Base-by-base conservation (phyloP, 2,888 invertebrate species). In the Epistrophella euchroma region DNA sequence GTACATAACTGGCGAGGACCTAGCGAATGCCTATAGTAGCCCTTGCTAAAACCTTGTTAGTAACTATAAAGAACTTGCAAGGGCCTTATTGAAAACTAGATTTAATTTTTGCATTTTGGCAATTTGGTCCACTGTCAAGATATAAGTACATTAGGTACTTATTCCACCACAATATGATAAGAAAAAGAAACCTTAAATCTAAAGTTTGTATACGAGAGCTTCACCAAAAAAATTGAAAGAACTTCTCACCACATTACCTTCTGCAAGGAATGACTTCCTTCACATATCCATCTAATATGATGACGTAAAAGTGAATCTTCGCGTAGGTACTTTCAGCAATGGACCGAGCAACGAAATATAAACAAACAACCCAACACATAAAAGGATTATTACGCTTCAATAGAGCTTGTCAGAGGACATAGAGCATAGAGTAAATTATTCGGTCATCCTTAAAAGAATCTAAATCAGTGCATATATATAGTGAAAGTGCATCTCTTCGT, bases 311-410 rank as follows among this genome's bases (percentile, higher is more conserved):
- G 71, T 82, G 77, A 74, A 70, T 75, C 71, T 60, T 66, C 75
- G 43, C 71, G 70, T 77, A 32, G 1, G 32, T 32, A 82, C 78
- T 78, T 78, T 82, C 56, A 74, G 86, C 64, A 73, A 77, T 62
- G 50, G 70, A 47, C 43, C 74, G 11, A 86, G 2, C 50, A 25
- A 64, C 58, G 15, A 19, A 74, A 78, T 74, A 86, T 82, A 86
- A 86, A 86, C 86, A 86, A 86, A 82, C 77, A 15, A 52, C 60
- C 70, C 82, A 82, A 82, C 74, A 86, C 78, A 86, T 74, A 74
- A 81, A 86, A 52, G 77, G 58, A 77, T 56, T 70, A 56, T 25
- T 25, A 78, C 74, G 82, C 74, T 74, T 71, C 56, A 85, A 74
- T 74, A 86, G 73, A 86, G 58, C 43, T 75, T 37, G 17, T 50